Evolutionary conservation across 2,113 vertebrate genomes (phyloP), one percentile per base, ranked within the genome.

Genomic region (Polypterus bichir): DNA sequence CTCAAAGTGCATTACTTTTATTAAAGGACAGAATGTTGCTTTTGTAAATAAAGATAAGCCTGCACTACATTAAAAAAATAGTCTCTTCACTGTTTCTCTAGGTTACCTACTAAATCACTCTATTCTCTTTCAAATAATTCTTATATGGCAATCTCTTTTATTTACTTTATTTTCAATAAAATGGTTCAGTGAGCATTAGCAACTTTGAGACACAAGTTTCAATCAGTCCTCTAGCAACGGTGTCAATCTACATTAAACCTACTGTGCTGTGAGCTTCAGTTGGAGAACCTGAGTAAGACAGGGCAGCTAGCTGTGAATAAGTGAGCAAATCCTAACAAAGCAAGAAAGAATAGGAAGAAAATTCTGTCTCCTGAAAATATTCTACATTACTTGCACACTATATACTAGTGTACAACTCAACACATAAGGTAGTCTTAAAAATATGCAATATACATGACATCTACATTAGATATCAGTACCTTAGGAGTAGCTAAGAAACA

Each of bases 131-230:
- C 85, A 84, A 77, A 81, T 82, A 89, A 88, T 83, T 86, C 89
- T 92, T 88, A 82, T 84, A 87, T 75, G 78, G 81, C 83, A 88
- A 84, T 81, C 89, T 85, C 88, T 88, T 94, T 94, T 95, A 94
- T 95, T 97, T 94, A 93, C 90, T 91, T 91, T 86, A 91, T 88
- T 89, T 92, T 86, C 91, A 92, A 93, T 94, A 92, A 91, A 94
- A 93, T 89, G 92, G 83, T 92, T 88, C 87, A 91, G 77, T 91
- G 91, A 92, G 75, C 88, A 88, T 92, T 91, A 85, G 87, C 84
- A 89, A 91, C 86, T 89, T 79, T 71, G 79, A 91, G 82, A 92
- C 85, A 86, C 77, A 82, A 85, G 85, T 91, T 93, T 91, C 90
- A 89, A 92, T 93, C 89, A 86, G 83, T 74, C 66, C 71, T 79